These are phyloP conservation scores for Bovichtus diacanthus DNA, from an alignment of 2,797 vertebrate genomes.

Conservation along the genomic window DNA sequence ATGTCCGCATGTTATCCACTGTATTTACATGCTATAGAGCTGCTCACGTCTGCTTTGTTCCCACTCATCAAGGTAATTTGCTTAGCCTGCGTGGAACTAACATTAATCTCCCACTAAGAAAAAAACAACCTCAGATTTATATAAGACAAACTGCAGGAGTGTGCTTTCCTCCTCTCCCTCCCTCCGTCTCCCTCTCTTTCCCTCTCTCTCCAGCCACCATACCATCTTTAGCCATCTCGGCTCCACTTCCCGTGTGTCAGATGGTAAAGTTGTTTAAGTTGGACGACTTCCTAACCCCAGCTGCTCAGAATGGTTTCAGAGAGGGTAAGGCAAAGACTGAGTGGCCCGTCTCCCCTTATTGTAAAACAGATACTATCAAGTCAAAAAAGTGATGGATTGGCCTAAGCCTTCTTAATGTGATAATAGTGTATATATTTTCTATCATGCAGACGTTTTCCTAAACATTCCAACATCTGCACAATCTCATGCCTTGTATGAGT, in stretches of 20 bases:
- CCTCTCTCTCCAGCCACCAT: constrained; percentile 60
- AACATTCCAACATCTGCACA: constrained; percentile 44
- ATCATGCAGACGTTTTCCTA: constrained; percentile 46
- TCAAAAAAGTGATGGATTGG: constrained; percentile 38
- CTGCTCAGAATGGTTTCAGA: constrained; percentile 71
- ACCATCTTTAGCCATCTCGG: constrained; percentile 80
- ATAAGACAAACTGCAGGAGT: constrained; percentile 69
- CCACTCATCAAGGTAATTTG: constrained; percentile 71
- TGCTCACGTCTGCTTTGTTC: constrained; percentile 66
- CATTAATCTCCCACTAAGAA: constrained; percentile 74
- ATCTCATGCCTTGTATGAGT: constrained; percentile 53
- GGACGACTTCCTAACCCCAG: constrained; percentile 77
- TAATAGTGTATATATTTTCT: constrained; percentile 38
- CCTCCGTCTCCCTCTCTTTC: constrained; percentile 35
- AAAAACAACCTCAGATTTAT: constrained; percentile 73
- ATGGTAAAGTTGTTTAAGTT: constrained; percentile 83
- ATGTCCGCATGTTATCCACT: constrained; percentile 49
- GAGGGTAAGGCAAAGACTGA: constrained; percentile 43
- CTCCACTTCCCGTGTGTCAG: constrained; percentile 72
- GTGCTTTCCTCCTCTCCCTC: constrained; percentile 52
- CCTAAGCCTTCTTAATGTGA: constrained; percentile 24
- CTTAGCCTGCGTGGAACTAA: constrained; percentile 77
- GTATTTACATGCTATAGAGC: constrained; percentile 51
- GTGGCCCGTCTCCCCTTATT: constrained; percentile 34
- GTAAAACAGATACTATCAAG: constrained; percentile 55